Percentiles rank a stretch among this genome's conserved stretches.
Conservation (phyloP, 1,140 invertebrate species). For the Gonatopus flavifemur region DNA sequence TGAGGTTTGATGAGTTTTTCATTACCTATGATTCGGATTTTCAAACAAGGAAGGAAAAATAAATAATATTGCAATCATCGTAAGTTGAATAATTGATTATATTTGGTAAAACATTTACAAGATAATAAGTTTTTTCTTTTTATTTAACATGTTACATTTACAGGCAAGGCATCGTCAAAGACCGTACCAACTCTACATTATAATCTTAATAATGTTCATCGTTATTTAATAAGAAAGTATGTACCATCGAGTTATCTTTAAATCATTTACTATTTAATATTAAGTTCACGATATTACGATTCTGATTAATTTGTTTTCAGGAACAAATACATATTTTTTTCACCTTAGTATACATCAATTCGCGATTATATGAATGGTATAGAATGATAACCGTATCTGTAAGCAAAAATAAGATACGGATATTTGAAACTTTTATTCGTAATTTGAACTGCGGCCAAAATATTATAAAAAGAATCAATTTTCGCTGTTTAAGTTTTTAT, state of each 20-base stretch:
- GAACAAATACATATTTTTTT: conserved; percentile 51
- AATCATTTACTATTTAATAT: conserved; percentile 48
- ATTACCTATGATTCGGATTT: too few relatives aligned
- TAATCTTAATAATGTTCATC: conserved; percentile 51
- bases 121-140: conserved; percentile 55
- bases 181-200: conserved; percentile 57
- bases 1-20: too few relatives aligned
- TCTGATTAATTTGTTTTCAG: conserved; percentile 44
- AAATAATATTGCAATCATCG: too few relatives aligned
- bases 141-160: conserved; percentile 57
- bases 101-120: conserved; percentile 61
- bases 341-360: conserved; percentile 55
- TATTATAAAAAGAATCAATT: too few relatives aligned
- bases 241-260: conserved; percentile 55
- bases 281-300: conserved; percentile 45
- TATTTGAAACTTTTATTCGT: conserved; percentile 17
- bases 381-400: conserved; percentile 34
- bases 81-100: conserved; percentile 59
- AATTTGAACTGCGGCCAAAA: too few relatives aligned
- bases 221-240: conserved; percentile 57
- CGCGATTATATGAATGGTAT: conserved; percentile 48
- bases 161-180: conserved; percentile 58
- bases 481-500: too few relatives aligned
- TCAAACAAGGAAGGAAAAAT: too few relatives aligned
- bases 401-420: conserved; percentile 26